Evolutionary conservation across 2,113 vertebrate genomes (phyloP).

Genomic region (Corydoras maculifer): DNA sequence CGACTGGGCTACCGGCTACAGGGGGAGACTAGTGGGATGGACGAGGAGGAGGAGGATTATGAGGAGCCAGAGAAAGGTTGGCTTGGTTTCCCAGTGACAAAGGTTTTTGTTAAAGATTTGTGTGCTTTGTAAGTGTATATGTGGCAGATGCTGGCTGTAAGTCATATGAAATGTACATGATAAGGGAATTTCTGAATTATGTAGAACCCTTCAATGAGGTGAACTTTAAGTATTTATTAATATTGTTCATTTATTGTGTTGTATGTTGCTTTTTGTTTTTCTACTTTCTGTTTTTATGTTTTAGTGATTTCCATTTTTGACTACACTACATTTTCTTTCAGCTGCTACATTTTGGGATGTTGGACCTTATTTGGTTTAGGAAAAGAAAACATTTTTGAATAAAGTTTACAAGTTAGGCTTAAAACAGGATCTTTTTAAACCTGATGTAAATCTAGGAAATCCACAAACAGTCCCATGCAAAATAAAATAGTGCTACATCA

Average conservation of each 20-base stretch:
- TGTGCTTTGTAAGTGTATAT: conserved; percentile 33
- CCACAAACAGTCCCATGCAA: too few relatives aligned
- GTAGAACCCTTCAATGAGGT: background rate
- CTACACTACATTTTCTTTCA: conserved; percentile 1
- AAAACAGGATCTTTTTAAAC: too few relatives aligned
- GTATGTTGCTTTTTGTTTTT: background rate
- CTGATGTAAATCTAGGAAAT: too few relatives aligned
- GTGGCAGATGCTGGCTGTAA: conserved; percentile 1
- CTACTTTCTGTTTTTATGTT: background rate
- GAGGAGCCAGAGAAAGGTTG: conserved; percentile 61
- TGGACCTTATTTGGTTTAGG: too few relatives aligned
- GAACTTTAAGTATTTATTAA: conserved; percentile 18
- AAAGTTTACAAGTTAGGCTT: too few relatives aligned
- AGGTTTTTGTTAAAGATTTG: conserved; percentile 71
- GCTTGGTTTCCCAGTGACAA: conserved; percentile 66
- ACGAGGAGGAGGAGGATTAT: conserved; percentile 47
- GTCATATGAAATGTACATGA: background rate
- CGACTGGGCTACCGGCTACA: conserved; percentile 63
- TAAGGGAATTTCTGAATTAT: background rate
- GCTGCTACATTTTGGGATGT: background rate
- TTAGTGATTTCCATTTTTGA: background rate
- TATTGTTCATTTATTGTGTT: conserved; percentile 29
- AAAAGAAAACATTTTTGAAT: too few relatives aligned
- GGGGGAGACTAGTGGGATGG: conserved; percentile 51
- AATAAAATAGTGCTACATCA: too few relatives aligned